phyloP scores from a whole-genome alignment of 2,113 vertebrate genomes.

The Cervus canadensis region DNA sequence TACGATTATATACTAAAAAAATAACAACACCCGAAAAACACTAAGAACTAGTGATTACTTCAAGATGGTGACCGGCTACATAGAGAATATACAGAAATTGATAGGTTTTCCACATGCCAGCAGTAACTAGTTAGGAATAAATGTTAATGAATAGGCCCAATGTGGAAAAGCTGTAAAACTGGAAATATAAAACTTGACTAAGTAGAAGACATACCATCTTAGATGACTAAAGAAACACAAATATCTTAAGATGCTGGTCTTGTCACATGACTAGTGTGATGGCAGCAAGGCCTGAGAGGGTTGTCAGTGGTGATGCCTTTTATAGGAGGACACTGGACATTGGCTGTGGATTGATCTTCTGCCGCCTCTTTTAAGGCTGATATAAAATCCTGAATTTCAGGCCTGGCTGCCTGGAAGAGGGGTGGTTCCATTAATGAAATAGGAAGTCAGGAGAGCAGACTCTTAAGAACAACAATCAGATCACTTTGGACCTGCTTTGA shows the following conservation, averaged over 20 bases:
- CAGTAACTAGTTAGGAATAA: background rate
- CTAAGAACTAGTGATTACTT: background rate
- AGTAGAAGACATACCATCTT: background rate
- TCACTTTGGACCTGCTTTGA: background rate
- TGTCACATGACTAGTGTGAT: background rate
- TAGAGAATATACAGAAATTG: background rate
- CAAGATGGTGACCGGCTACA: background rate
- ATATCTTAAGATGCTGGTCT: background rate
- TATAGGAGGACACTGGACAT: background rate
- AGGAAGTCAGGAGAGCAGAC: background rate
- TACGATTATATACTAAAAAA: background rate
- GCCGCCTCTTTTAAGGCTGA: background rate
- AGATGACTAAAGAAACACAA: background rate
- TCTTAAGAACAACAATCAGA: background rate
- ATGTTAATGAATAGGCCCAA: background rate
- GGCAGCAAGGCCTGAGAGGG: background rate
- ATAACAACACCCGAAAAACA: background rate
- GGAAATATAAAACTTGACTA: background rate
- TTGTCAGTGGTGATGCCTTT: background rate
- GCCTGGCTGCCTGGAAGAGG: background rate
- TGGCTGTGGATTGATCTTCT: background rate
- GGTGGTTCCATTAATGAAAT: background rate
- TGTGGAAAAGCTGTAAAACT: background rate
- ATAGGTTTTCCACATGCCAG: background rate
- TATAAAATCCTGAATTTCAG: background rate